Conservation (phyloP, 2,797 vertebrate genomes). For the Amphiprion clarkii region DNA sequence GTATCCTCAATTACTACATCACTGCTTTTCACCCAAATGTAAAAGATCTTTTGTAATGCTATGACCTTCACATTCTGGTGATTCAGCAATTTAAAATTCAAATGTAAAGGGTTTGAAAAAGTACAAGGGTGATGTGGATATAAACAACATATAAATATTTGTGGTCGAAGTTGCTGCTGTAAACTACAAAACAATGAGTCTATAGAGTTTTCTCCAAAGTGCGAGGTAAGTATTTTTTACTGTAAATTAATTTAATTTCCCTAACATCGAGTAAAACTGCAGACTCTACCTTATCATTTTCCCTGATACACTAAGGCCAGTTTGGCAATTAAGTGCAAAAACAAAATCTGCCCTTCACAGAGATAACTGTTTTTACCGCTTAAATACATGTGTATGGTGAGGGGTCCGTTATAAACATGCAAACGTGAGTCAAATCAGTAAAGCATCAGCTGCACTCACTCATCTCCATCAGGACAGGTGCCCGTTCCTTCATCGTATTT, state of each 20-base stretch:
- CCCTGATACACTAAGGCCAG: background rate
- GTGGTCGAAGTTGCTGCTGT: background rate
- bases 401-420: background rate
- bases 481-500: slow-evolving; percentile 98
- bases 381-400: background rate
- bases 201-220: background rate
- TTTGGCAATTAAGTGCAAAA: background rate
- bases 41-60: background rate
- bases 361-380: background rate
- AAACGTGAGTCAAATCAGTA: background rate
- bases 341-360: slow-evolving; percentile 1
- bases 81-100: slow-evolving; percentile 9
- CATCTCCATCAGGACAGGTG: slow-evolving; percentile 96
- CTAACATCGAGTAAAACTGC: too few species aligned
- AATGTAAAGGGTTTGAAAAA: slow-evolving; percentile 5
- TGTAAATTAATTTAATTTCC: background rate
- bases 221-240: background rate
- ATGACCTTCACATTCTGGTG: background rate
- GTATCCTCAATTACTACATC: background rate
- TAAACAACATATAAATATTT: background rate
- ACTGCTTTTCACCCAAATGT: background rate
- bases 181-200: background rate
- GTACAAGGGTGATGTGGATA: background rate
- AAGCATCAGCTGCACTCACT: slow-evolving; percentile 87
- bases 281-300: background rate